Base-by-base conservation (phyloP, 1,140 invertebrate genomes). In the Branchinecta lynchi region DNA sequence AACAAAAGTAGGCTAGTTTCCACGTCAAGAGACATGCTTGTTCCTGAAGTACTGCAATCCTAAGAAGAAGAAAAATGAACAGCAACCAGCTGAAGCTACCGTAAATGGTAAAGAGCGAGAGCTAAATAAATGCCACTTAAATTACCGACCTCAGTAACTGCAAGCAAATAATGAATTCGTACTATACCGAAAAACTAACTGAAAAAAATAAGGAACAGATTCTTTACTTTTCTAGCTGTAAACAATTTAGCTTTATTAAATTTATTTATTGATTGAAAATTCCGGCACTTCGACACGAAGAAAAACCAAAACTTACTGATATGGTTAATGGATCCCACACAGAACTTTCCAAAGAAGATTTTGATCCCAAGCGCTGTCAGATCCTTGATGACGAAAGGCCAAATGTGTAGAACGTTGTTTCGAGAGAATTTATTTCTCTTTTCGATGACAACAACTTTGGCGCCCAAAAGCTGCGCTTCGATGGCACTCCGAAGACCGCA, bases 291-390 rank as follows among this genome's bases (percentile, higher is more conserved):
- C n/a, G 20, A 32, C n/a, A 32, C 1, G 32, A 32, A 32, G 5
- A 32, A 32, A 32, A 71, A 71, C 10, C 32, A 46, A 65, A 67
- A 75, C 83, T 82, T 77, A 83, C 94, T 96, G 74, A 98, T 98
- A 79, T 98, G 95, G 80, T 98, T 95, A 72, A 98, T 98, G 68
- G 93, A 87, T 51, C 96, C 96, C 3, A 95, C 95, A 82, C 96
- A 99, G 79, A 99, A 99, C 81, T 98, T 98, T 9, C 95, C 95
- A 79, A 95, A 98, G 80, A 99, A 98, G 76, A 97, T 96, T 78
- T 99, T 99, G 51, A 95, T 96, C 15, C 94, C 96, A 7, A 99
- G 83, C 70, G 86, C 87, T 68, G 90, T 85, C 51, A 99, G 81
- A 81, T 99, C 96, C 74, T 94, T 89, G 70, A 99, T 98, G 32